Conservation (phyloP, 2,888 invertebrate species). For the Parasteatoda lunata region DNA sequence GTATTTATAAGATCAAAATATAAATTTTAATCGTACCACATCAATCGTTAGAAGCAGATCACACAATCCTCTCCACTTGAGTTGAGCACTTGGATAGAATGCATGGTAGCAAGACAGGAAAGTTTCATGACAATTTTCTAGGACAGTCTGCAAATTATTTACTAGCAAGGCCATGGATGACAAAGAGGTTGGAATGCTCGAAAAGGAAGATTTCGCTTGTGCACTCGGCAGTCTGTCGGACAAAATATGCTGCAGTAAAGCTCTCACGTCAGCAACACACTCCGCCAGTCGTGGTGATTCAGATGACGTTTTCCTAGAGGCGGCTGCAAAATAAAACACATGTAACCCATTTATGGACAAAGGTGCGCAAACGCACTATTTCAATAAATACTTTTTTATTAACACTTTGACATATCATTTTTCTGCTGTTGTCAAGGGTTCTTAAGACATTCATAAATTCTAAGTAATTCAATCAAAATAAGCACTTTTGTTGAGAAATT, state of each 20-base stretch:
- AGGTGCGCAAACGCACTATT: no score
- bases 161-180: conserved; percentile 63
- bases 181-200: conserved; percentile 39
- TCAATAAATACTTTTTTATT: no score
- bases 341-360: no score
- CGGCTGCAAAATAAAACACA: conserved; percentile 29
- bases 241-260: conserved; percentile 86
- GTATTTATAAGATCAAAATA: no score
- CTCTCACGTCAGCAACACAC: conserved; percentile 88
- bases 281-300: conserved; percentile 89
- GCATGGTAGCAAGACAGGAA: conserved; percentile 95
- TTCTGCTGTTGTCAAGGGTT: background rate
- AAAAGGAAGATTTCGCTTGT: conserved; percentile 71
- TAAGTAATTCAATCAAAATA: background rate
- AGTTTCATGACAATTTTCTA: conserved; percentile 92
- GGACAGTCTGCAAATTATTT: conserved; percentile 75
- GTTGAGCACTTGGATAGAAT: conserved; percentile 93
- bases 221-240: conserved; percentile 79
- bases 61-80: conserved; percentile 95
- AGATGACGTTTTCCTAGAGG: conserved; percentile 72
- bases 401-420: background rate
- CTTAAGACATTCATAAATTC: background rate
- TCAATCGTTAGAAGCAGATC: conserved; percentile 78
- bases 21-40: conserved; percentile 40
- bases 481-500: background rate